Percentiles rank a stretch among this genome's conserved stretches.
These are phyloP conservation scores for Galaxea fascicularis DNA, from an alignment of 92 coral and sea anemone genomes.

Conservation along the genomic window DNA sequence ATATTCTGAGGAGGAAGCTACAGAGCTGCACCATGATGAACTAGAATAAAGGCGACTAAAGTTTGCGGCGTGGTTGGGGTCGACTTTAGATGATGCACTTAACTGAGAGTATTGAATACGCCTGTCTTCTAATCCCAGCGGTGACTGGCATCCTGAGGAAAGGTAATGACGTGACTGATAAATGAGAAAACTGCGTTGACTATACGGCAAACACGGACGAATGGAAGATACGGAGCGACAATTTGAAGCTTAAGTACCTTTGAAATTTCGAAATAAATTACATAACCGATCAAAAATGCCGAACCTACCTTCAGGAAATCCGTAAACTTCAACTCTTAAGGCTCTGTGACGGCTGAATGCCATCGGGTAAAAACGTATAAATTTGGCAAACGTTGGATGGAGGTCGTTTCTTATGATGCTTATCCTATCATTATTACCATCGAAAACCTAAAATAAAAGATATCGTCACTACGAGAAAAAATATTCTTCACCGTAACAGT, in stretches of 20 bases:
- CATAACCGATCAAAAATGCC: not conserved
- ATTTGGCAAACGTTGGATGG: not conserved
- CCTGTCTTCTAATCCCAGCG: not conserved
- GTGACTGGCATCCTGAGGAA: not conserved
- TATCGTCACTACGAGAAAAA: too few relatives aligned
- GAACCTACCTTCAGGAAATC: slow-evolving; percentile 19
- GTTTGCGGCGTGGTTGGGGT: not conserved
- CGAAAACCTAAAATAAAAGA: slow-evolving; percentile 15
- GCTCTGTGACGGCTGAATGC: not conserved
- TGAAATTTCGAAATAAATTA: too few relatives aligned
- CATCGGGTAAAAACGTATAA: slow-evolving; percentile 29
- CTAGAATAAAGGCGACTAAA: not conserved
- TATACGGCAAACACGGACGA: too few relatives aligned
- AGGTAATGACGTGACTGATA: too few relatives aligned
- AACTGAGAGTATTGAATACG: too few relatives aligned
- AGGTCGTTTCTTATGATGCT: slow-evolving; percentile 18
- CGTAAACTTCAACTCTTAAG: slow-evolving; percentile 41
- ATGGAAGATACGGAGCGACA: too few relatives aligned
- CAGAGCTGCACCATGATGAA: not conserved
- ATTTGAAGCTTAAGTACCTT: too few relatives aligned
- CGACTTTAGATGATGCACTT: not conserved
- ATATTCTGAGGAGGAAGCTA: not conserved
- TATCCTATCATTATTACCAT: slow-evolving; percentile 25
- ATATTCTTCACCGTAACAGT: too few relatives aligned
- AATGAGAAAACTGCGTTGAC: too few relatives aligned